These are phyloP conservation scores for Megamerina dolium DNA, from an alignment of 2,888 invertebrate species.

Conservation along the genomic window DNA sequence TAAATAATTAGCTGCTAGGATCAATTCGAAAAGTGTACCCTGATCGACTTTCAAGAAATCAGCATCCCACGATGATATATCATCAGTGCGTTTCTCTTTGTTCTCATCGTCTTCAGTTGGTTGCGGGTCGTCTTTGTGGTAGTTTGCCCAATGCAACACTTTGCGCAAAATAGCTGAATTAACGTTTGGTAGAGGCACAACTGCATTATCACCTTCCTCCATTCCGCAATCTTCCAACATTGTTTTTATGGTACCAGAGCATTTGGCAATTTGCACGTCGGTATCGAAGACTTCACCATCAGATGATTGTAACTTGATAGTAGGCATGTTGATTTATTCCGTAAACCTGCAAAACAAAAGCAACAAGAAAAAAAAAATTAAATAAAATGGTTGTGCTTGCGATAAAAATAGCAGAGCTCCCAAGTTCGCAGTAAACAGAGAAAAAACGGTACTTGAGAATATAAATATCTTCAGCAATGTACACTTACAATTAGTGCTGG, in stretches of 20 bases:
- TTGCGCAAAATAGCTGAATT: constrained; percentile 94
- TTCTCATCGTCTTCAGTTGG: constrained; percentile 96
- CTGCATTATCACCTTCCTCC: constrained; percentile 87
- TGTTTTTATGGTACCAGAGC: constrained; percentile 96
- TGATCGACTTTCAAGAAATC: constrained; percentile 98
- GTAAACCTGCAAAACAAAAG: too few species aligned
- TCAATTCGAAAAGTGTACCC: constrained; percentile 91
- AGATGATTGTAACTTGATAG: constrained; percentile 88
- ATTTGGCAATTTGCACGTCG: constrained; percentile 94
- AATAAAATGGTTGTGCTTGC: too few species aligned
- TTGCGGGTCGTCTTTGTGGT: constrained; percentile 92
- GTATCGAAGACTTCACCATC: constrained; percentile 95
- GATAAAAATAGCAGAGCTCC: too few species aligned
- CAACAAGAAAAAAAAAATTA: constrained; percentile 10
- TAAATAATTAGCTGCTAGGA: constrained; percentile 93
- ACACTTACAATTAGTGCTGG: too few species aligned
- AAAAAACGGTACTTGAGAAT: too few species aligned
- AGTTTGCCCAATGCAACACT: constrained; percentile 88
- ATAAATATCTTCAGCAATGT: too few species aligned
- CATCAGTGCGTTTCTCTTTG: constrained; percentile 97
- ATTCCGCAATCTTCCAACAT: constrained; percentile 93
- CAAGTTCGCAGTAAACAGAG: too few species aligned
- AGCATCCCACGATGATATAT: constrained; percentile 98
- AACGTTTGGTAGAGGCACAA: constrained; percentile 94
- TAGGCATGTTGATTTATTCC: constrained; percentile 70